phyloP scores from a whole-genome alignment of 2,888 invertebrate genomes.

The Sclerodermus sp. region DNA sequence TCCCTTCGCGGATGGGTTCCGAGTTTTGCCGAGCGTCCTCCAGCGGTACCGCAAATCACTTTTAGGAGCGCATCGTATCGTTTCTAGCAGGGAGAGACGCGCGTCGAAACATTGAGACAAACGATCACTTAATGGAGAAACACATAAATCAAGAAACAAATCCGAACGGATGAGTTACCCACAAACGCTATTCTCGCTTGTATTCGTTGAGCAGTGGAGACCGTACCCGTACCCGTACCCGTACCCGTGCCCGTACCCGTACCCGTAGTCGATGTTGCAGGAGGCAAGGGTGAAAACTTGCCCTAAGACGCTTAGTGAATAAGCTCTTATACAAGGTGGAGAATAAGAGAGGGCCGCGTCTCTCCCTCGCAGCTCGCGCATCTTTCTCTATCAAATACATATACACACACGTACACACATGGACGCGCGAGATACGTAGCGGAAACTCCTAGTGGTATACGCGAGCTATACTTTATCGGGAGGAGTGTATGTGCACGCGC shows the following conservation, averaged over 20 bases:
- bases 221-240: no score
- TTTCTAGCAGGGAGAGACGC: no score
- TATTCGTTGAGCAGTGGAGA: no score
- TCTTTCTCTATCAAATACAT: conserved; percentile 6
- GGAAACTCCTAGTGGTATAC: background rate
- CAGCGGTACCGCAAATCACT: no score
- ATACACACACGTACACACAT: background rate
- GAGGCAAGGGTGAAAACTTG: conserved; percentile 49
- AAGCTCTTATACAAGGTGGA: conserved; percentile 53
- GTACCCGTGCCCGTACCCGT: conserved; percentile 13
- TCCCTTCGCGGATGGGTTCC: no score
- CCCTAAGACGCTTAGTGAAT: conserved; percentile 55
- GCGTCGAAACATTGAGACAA: no score
- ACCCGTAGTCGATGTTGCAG: conserved; percentile 10
- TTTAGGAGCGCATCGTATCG: no score
- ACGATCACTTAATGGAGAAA: no score
- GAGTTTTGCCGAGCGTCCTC: no score
- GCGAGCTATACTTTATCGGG: background rate
- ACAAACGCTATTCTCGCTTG: no score
- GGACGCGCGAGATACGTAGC: no score
- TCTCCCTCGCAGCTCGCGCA: conserved; percentile 2
- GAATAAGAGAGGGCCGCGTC: conserved; percentile 45
- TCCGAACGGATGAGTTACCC: background rate
- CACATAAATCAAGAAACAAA: background rate
- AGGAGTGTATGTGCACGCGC: background rate